phyloP scores from a whole-genome alignment of 2,888 invertebrate species.

The Drosophila neotestacea region DNA sequence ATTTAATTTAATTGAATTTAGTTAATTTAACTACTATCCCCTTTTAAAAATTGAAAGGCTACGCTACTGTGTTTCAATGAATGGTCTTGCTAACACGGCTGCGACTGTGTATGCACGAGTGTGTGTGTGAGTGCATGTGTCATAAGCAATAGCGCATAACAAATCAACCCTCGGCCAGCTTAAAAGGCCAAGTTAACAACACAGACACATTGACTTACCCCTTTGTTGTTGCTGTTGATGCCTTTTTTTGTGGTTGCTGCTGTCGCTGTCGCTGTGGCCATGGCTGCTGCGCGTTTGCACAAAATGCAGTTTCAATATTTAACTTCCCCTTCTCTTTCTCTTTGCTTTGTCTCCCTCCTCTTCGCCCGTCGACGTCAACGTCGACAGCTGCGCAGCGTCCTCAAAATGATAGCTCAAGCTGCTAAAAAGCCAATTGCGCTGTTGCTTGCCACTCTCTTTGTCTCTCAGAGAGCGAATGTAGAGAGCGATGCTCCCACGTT shows the following conservation, averaged over 20 bases:
- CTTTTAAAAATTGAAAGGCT: not conserved
- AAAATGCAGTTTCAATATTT: conserved; percentile 49
- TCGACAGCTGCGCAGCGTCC: conserved; percentile 68
- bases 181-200: conserved; percentile 71
- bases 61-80: conserved; percentile 31
- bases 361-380: not conserved
- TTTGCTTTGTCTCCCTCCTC: conserved; percentile 3
- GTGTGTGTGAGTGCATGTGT: conserved; percentile 17
- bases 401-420: conserved; percentile 52
- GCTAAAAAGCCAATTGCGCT: conserved; percentile 69
- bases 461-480: conserved; percentile 15
- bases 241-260: conserved; percentile 40
- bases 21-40: not conserved
- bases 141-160: conserved; percentile 47
- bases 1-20: not conserved
- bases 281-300: conserved; percentile 34
- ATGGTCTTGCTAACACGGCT: conserved; percentile 33
- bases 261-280: conserved; percentile 53
- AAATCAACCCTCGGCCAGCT: conserved; percentile 61
- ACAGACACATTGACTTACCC: conserved; percentile 65
- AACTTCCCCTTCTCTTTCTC: conserved; percentile 20
- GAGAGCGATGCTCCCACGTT: conserved; percentile 23
- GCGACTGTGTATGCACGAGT: conserved; percentile 2
- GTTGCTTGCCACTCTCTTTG: conserved; percentile 28
- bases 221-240: conserved; percentile 56